Conservation (phyloP, 2,797 vertebrate species). For the Eidolon dupreanum region DNA sequence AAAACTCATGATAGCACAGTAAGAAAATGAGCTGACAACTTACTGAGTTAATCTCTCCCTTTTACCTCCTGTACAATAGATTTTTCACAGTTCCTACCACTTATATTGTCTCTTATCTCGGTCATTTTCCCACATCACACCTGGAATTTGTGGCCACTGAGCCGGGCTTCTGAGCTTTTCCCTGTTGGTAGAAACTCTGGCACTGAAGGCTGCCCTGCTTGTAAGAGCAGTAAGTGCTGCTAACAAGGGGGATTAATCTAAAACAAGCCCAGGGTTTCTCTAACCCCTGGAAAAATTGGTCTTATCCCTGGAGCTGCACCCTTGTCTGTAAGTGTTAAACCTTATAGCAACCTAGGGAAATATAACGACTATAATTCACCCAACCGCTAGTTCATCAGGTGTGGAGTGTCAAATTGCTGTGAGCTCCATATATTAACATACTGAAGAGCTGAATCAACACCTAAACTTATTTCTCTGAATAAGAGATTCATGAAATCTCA, state of each 20-base stretch:
- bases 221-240: constrained; percentile 46
- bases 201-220: constrained; percentile 58
- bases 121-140: constrained; percentile 65
- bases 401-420: constrained; percentile 79
- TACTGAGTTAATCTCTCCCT: constrained; percentile 70
- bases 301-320: constrained; percentile 70
- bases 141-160: constrained; percentile 72
- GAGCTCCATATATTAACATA: constrained; percentile 83
- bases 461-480: constrained; percentile 81
- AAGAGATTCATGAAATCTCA: constrained; percentile 81
- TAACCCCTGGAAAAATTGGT: constrained; percentile 75
- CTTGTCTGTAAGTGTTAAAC: constrained; percentile 81
- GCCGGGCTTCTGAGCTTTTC: constrained; percentile 65
- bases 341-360: constrained; percentile 76
- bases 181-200: constrained; percentile 58
- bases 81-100: constrained; percentile 72
- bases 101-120: constrained; percentile 73
- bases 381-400: constrained; percentile 82
- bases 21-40: constrained; percentile 79
- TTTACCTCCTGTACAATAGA: constrained; percentile 58
- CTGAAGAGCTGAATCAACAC: constrained; percentile 85
- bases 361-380: constrained; percentile 74
- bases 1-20: constrained; percentile 74
- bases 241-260: constrained; percentile 76
- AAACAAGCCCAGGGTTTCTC: constrained; percentile 64